A percentile compares a stretch with the other conserved stretches of the same genome.
Evolutionary conservation across 1,140 invertebrate genomes (phyloP).

Genomic region (Manduca sexta): DNA sequence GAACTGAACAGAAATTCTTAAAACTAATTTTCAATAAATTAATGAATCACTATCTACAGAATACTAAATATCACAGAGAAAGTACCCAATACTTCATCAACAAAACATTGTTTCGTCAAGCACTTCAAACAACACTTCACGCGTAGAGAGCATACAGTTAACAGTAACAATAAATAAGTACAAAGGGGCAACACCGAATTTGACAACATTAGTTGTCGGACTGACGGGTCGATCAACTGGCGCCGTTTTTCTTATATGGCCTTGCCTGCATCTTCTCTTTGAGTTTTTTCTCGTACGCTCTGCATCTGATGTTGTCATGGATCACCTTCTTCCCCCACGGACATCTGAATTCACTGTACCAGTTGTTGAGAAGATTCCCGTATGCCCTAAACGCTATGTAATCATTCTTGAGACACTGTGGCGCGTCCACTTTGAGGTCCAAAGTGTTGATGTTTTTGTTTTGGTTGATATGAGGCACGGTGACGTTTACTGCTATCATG

Average conservation of each 20-base stretch:
- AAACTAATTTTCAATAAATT: conserved; percentile 60
- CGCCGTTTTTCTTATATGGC: conserved; percentile 11
- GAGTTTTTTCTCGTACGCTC: conserved; percentile 36
- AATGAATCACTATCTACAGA: conserved; percentile 58
- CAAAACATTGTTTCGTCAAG: conserved; percentile 57
- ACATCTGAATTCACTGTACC: conserved; percentile 54
- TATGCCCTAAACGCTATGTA: conserved; percentile 56
- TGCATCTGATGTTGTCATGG: conserved; percentile 31
- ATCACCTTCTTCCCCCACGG: conserved; percentile 41
- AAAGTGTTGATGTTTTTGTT: conserved; percentile 37
- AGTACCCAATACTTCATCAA: conserved; percentile 69
- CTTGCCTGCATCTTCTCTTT: conserved; percentile 35
- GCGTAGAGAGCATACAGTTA: conserved; percentile 49
- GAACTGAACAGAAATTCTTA: conserved; percentile 57
- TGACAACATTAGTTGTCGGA: not conserved
- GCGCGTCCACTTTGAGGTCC: conserved; percentile 42
- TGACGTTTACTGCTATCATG: conserved; percentile 40
- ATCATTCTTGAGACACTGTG: conserved; percentile 51
- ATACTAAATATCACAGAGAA: conserved; percentile 71
- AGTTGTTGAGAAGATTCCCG: conserved; percentile 55
- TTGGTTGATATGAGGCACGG: conserved; percentile 29
- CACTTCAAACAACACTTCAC: conserved; percentile 42
- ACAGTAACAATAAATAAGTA: conserved; percentile 57
- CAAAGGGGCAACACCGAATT: conserved; percentile 29
- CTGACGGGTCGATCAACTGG: conserved; percentile 16